Conservation (phyloP, 2,797 vertebrate genomes). For the Brotula barbata region DNA sequence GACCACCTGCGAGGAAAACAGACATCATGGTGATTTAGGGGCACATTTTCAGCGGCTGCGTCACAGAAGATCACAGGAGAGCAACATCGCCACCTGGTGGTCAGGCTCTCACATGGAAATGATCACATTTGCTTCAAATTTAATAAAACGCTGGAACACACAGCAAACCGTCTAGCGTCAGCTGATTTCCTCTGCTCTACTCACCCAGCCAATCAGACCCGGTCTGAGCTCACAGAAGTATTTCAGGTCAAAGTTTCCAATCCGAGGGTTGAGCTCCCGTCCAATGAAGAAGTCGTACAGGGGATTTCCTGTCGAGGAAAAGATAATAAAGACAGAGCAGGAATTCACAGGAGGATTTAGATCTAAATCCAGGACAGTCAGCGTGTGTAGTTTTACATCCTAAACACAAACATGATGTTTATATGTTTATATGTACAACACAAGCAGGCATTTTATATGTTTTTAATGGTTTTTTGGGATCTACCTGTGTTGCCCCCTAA, state of each 20-base stretch:
- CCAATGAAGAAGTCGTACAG: constrained; percentile 93
- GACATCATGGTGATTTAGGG: too few relatives aligned
- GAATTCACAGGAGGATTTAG: not conserved
- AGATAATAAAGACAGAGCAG: not conserved
- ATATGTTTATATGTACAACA: too few relatives aligned
- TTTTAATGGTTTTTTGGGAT: too few relatives aligned
- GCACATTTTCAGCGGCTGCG: too few relatives aligned
- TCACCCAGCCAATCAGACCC: constrained; percentile 92
- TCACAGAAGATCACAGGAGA: constrained; percentile 25
- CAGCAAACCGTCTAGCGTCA: not conserved
- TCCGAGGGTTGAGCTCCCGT: constrained; percentile 88
- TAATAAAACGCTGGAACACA: too few relatives aligned
- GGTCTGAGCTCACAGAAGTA: constrained; percentile 92
- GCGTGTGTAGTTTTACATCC: too few relatives aligned
- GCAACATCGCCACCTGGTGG: constrained; percentile 65
- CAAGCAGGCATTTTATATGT: too few relatives aligned
- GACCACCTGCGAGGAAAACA: constrained; percentile 79
- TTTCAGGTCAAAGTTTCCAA: constrained; percentile 88
- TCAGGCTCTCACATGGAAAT: not conserved
- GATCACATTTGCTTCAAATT: too few relatives aligned
- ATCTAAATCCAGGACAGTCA: too few relatives aligned
- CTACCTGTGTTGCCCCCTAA: constrained; percentile 89
- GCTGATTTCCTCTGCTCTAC: constrained; percentile 31
- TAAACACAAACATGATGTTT: too few relatives aligned
- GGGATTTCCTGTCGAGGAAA: constrained; percentile 78